Base-by-base conservation (phyloP, 2,888 invertebrate species). In the Cinara cedri region DNA sequence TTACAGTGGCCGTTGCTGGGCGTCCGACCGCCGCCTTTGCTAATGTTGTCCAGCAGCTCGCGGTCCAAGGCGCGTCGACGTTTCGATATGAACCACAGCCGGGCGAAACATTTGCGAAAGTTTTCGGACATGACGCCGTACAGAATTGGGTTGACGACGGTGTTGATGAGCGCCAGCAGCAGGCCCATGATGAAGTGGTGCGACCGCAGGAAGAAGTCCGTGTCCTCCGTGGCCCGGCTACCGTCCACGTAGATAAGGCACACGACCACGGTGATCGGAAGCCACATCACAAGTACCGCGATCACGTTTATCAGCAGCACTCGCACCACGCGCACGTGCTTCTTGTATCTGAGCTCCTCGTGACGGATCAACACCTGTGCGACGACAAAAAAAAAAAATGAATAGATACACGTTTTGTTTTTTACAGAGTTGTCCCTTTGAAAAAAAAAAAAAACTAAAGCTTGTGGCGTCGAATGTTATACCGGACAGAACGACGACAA, bases 261-360 rank as follows among this genome's bases (percentile, higher is more conserved):
- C 87, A 89, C 87, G 19, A 88, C 84, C 1, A 88, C 84, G 0
- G 88, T 88, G 81, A 89, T 89, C 1, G 89, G 89, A 57, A 88
- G 83, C 89, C 89, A 89, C 89, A 89, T 89, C 14, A 88, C 84
- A n/a, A 89, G 85, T 1, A 89, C 89, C 3, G 88, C 87, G 3
- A 88, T 84, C 14, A 89, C 88, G 84, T 89, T 89, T 60, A 88
- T 84, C 72, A 88, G 85, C 44, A 89, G 84, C 34, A 89, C 86
- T 55, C 88, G 85, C 0, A 89, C 88, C 24, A 88, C 88, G 68
- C 87, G 85, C 24, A 88, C 85, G 84, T 89, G 89, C 82, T 88
- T 88, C 83, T 87, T 86, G 63, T 89, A 84, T 55, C 89, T 34
- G 34, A 60, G 46, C 68, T 82, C 82, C 63, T 83, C 82, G 80